Percentiles rank a stretch among this genome's conserved stretches.
These are phyloP conservation scores for Macrosteles quadrilineatus DNA, from an alignment of 1,140 invertebrate genomes.

Conservation along the genomic window DNA sequence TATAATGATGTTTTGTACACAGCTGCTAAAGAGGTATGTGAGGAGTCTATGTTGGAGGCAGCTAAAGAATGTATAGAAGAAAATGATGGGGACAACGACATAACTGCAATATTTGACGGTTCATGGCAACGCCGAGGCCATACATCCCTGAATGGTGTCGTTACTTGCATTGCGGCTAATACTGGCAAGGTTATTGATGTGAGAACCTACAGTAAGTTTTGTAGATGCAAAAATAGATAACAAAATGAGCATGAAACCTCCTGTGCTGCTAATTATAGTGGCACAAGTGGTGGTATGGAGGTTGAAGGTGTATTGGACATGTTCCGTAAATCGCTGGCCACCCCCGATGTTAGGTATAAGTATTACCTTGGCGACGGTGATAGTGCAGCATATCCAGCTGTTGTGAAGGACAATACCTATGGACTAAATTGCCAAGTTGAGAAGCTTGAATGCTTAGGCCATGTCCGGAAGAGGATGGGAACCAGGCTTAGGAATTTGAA, in stretches of 20 bases:
- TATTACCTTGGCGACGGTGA: constrained; percentile 40
- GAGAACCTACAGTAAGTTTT: constrained; percentile 29
- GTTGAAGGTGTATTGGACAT: constrained; percentile 11
- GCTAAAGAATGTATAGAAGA: not conserved
- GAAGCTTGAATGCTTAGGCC: constrained; percentile 32
- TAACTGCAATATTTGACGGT: constrained; percentile 27
- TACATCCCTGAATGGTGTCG: too few species aligned
- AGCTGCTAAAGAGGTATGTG: constrained; percentile 6
- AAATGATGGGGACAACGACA: constrained; percentile 15
- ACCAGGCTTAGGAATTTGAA: too few species aligned
- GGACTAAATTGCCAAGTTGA: too few species aligned
- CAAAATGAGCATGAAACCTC: constrained; percentile 12
- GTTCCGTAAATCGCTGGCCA: constrained; percentile 33
- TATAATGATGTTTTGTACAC: not conserved
- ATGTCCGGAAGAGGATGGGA: not conserved
- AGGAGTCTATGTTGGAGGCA: constrained; percentile 13
- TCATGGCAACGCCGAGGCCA: too few species aligned
- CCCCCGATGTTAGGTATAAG: constrained; percentile 33
- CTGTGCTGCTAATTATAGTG: constrained; percentile 38
- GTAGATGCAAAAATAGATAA: constrained; percentile 19
- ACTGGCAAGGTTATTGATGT: constrained; percentile 36
- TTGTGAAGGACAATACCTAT: constrained; percentile 37
- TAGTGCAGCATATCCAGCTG: constrained; percentile 18
- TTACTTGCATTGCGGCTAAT: constrained; percentile 20
- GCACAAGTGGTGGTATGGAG: constrained; percentile 40